A percentile compares a stretch with the other conserved stretches of the same genome.
Evolutionary conservation across 2,888 invertebrate genomes (phyloP).

Genomic region (Macrophya alboannulata): DNA sequence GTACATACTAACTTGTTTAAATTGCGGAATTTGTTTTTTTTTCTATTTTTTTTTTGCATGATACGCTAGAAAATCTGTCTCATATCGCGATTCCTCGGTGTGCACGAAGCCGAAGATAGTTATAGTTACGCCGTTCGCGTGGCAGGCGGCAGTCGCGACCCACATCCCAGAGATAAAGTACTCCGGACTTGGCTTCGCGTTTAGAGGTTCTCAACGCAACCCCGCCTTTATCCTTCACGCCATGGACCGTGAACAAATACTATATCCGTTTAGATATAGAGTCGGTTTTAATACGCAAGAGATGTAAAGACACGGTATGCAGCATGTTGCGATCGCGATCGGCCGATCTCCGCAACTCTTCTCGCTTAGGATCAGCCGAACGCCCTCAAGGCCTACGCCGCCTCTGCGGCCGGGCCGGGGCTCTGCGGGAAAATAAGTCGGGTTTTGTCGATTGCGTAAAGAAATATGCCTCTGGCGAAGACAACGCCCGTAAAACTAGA

Average conservation of each 20-base stretch:
- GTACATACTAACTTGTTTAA: neutral
- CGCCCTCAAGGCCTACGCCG: constrained; percentile 36
- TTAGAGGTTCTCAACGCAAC: constrained; percentile 77
- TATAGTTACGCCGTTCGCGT: constrained; percentile 69
- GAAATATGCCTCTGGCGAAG: constrained; percentile 12
- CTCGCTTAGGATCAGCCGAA: neutral
- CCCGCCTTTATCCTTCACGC: constrained; percentile 70
- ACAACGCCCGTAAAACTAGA: constrained; percentile 56
- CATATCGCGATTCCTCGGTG: constrained; percentile 62
- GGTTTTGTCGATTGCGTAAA: constrained; percentile 54
- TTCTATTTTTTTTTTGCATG: too few species aligned
- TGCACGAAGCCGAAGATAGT: constrained; percentile 71
- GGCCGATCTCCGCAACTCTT: neutral
- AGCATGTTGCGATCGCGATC: constrained; percentile 1
- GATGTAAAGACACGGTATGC: too few species aligned
- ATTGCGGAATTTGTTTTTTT: neutral
- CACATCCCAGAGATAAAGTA: constrained; percentile 78
- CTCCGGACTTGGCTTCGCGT: constrained; percentile 74
- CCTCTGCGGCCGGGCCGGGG: neutral
- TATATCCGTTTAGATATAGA: neutral
- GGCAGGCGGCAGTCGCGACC: constrained; percentile 78
- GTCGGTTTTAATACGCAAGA: neutral
- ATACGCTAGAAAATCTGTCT: neutral
- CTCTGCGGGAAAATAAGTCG: neutral
- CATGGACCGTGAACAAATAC: neutral